Evolutionary conservation across 1,140 invertebrate species (phyloP), one percentile per base, ranked within the genome.

Genomic region (Saccostrea cuccullata): DNA sequence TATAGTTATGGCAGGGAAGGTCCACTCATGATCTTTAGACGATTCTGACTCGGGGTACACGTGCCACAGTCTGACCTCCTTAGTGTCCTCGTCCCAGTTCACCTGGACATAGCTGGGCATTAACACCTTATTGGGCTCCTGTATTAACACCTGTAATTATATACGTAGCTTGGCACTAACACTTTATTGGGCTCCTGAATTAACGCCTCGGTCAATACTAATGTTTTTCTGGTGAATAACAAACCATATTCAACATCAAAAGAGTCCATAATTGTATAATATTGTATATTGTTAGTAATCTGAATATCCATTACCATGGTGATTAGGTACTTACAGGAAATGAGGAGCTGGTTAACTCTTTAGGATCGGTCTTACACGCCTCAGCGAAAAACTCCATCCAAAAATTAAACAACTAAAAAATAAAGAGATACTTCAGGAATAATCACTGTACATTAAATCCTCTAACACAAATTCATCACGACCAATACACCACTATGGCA

Each of bases 361-460:
- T 15, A 90, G 96, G 97, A 94, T 98, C 97, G 36, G 96, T 96
- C 93, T 97, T 97, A 26, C 97, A 98, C 4, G 98, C 98, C 95
- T 99, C 98, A 8, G 98, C 96, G 94, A 99, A 99, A 95, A 99
- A 99, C 92, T 99, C 99, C 96, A 99, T 98, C 98, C 99, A 99
- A 95, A 99, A 99, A 91, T 97, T 96, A 95, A 99, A 99, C 2
- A 99, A 96, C 95, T 98, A 96, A 58, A 93, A 90, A 70, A 40
- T 55, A 56, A 58, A 73, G 6, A 47, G 23, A 86, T 11, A 15
- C 60, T 40, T 55, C 36, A 87, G 47, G 47, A 47, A 47, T 47
- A 36, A 36, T 36, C 30, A 36, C 30, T 36, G 30, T 2, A 36
- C 30, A 36, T 1, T 47, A 9, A 2, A 47, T 5, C 47, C 47